Evolutionary conservation across 2,888 invertebrate genomes (phyloP).

Genomic region (Selenia dentaria): DNA sequence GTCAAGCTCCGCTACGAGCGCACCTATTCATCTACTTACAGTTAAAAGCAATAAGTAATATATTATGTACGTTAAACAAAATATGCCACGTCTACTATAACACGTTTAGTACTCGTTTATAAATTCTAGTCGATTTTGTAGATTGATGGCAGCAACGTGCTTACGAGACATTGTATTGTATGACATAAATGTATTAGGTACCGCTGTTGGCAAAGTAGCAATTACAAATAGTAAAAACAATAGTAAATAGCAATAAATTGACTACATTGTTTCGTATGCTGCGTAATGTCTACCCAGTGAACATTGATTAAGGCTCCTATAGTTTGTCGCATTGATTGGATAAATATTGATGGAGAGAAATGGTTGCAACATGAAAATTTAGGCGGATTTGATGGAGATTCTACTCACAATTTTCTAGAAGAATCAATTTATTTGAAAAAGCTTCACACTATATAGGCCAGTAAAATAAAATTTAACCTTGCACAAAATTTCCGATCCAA

Average conservation of each 20-base stretch:
- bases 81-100: slow-evolving; percentile 28
- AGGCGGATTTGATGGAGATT: too few species aligned
- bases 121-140: slow-evolving; percentile 18
- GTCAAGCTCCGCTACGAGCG: too few species aligned
- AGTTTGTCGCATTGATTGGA: too few species aligned
- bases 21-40: too few species aligned
- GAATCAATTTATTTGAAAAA: too few species aligned
- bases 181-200: slow-evolving; percentile 5
- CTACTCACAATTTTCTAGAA: too few species aligned
- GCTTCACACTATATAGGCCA: too few species aligned
- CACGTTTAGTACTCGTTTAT: slow-evolving; percentile 20
- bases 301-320: not conserved
- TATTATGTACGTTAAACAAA: slow-evolving; percentile 20
- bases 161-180: slow-evolving; percentile 1
- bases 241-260: slow-evolving; percentile 19
- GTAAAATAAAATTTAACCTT: too few species aligned
- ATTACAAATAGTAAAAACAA: slow-evolving; percentile 7
- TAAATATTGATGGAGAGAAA: too few species aligned
- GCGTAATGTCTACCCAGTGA: slow-evolving; percentile 3
- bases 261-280: slow-evolving; percentile 15
- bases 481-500: too few species aligned
- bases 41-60: too few species aligned
- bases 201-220: slow-evolving; percentile 21
- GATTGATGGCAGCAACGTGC: slow-evolving; percentile 27
- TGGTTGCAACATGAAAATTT: too few species aligned